Evolutionary conservation across 2,888 invertebrate species (phyloP), one percentile per base, ranked within the genome.

Genomic region (Drosophila mimetica): DNA sequence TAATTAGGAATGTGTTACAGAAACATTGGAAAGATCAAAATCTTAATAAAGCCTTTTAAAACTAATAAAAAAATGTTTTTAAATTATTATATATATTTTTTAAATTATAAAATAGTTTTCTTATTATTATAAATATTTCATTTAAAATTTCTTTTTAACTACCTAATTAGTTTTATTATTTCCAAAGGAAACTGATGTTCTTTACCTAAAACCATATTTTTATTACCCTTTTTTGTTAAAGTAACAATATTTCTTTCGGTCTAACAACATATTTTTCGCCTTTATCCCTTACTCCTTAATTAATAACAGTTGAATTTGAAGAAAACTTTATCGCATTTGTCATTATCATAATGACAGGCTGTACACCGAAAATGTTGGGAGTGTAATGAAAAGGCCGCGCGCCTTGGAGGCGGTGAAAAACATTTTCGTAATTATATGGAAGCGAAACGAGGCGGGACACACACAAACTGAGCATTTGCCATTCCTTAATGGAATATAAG

Each of bases 291-390:
- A 11, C 16, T 20, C 28, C 36, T 20, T 51, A 67, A 59, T 54
- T 66, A 59, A 54, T 52, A 42, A 3, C 8, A 8, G 37, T 59
- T 20, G 13, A 48, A 2, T 48, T 32, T 18, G 30, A 42, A 32
- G 8, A 36, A 63, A 63, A 60, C 48, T 48, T 34, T 36, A 34
- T 7, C 36, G 13, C 57, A 64, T 72, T 54, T 58, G 44, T 70
- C 70, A 71, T 71, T 54, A 46, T 55, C 42, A 54, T 51, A 71
- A 60, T 71, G 46, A 71, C 57, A 63, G 50, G 47, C 53, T 14
- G 22, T 20, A 42, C 44, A 34, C 5, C 32, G 25, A 48, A 36
- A 48, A 36, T 32, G 13, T 47, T 52, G 13, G 25, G 32, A 54
- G 54, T 59, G 13, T 70, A 54, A 69, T 53, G 48, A 53, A 44